These are phyloP conservation scores for Synergus itoensis DNA, from an alignment of 2,888 invertebrate genomes.

Conservation along the genomic window DNA sequence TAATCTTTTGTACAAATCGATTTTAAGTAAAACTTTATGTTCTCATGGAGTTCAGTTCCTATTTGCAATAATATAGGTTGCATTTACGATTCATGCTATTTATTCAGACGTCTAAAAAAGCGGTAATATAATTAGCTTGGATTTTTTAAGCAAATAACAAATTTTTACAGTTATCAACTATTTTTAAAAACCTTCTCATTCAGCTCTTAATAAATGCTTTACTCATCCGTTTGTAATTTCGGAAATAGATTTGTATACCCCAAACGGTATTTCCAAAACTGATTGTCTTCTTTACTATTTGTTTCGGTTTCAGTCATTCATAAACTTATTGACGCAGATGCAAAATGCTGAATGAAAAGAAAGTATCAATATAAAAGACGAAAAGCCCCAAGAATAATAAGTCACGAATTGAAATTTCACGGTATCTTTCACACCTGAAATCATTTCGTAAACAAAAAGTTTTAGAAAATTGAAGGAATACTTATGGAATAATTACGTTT, in stretches of 20 bases:
- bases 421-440: not conserved
- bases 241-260: not conserved
- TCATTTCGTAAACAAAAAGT: not conserved
- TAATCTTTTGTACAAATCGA: constrained; percentile 54
- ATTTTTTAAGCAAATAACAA: not conserved
- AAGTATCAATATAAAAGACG: not conserved
- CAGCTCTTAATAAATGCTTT: not conserved
- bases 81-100: not conserved
- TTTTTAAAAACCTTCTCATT: not conserved
- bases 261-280: not conserved
- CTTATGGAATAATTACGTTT: too few relatives aligned
- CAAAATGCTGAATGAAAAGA: not conserved
- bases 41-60: constrained; percentile 48
- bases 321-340: not conserved
- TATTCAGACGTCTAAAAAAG: too few relatives aligned
- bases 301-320: not conserved
- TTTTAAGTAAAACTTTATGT: constrained; percentile 46
- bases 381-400: not conserved
- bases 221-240: not conserved
- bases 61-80: constrained; percentile 18
- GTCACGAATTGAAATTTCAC: not conserved
- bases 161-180: not conserved
- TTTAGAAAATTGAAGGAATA: not conserved
- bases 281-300: not conserved
- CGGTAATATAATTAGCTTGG: not conserved